phyloP scores from a whole-genome alignment of 2,113 vertebrate species.

The Megaleporinus macrocephalus region DNA sequence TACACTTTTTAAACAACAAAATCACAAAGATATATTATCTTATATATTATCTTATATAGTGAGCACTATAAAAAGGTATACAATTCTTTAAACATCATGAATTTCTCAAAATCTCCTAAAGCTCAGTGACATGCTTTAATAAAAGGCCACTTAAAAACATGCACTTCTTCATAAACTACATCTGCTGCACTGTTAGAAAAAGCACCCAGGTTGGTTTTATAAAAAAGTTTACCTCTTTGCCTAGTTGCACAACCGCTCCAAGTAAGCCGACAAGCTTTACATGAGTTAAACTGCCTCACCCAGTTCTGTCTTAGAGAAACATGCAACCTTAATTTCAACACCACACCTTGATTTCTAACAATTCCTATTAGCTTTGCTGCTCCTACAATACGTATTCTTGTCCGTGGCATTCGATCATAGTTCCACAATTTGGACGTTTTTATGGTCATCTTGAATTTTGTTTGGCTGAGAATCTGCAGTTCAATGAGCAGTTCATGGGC shows the following conservation, averaged over 20 bases:
- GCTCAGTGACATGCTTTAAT: too few relatives aligned
- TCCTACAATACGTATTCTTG: neutral
- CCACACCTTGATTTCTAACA: constrained; percentile 34
- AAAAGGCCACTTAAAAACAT: neutral
- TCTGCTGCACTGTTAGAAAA: constrained; percentile 1
- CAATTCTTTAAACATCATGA: too few relatives aligned
- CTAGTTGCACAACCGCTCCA: neutral
- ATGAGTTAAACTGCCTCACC: constrained; percentile 28
- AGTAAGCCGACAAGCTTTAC: neutral
- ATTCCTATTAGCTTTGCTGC: constrained; percentile 17
- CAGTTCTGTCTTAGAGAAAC: neutral
- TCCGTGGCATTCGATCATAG: neutral
- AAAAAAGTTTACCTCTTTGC: neutral
- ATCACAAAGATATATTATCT: too few relatives aligned
- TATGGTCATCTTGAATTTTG: too few relatives aligned
- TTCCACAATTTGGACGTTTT: neutral
- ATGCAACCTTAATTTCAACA: neutral
- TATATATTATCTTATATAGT: too few relatives aligned
- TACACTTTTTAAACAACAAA: neutral
- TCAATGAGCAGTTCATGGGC: too few relatives aligned
- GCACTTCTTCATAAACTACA: neutral
- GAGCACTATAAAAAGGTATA: too few relatives aligned
- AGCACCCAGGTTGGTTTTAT: too few relatives aligned
- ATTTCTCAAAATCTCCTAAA: too few relatives aligned
- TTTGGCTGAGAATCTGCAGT: too few relatives aligned